Percentiles rank a stretch among this genome's conserved stretches.
These are phyloP conservation scores for Poecile atricapillus DNA, from an alignment of 2,113 vertebrate species.

Conservation along the genomic window DNA sequence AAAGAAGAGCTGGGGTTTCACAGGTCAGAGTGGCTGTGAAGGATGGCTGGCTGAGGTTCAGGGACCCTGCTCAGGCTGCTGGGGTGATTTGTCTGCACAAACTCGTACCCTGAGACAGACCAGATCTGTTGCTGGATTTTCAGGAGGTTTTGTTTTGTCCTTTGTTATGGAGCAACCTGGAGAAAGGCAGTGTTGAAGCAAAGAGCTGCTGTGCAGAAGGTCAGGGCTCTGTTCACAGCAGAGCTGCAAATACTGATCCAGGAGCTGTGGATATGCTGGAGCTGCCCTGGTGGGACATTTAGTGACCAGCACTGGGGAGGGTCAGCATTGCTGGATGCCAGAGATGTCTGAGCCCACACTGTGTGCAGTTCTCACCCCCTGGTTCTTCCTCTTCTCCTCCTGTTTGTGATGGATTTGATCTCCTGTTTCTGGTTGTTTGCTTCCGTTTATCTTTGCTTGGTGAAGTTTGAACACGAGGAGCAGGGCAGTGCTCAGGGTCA, in stretches of 20 bases:
- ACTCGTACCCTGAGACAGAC: not conserved
- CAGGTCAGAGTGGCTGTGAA: not conserved
- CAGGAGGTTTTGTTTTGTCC: not conserved
- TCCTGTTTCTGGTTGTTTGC: not conserved
- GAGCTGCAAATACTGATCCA: not conserved
- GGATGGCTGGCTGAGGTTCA: not conserved
- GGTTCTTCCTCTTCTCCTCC: not conserved
- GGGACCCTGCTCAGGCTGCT: not conserved
- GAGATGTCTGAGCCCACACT: not conserved
- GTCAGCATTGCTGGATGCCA: not conserved
- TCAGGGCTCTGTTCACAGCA: not conserved
- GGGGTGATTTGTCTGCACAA: not conserved
- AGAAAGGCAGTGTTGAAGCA: not conserved
- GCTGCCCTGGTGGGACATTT: not conserved
- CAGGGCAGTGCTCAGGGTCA: not conserved
- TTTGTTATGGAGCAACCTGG: not conserved
- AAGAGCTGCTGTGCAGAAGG: not conserved
- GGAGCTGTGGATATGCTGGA: not conserved
- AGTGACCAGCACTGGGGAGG: not conserved
- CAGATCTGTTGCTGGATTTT: not conserved
- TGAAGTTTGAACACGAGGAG: not conserved
- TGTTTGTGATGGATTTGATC: not conserved
- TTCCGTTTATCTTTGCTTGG: not conserved
- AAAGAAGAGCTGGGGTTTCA: not conserved
- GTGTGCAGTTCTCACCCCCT: not conserved